A percentile compares a stretch with the other conserved stretches of the same genome.
These are phyloP conservation scores for Scomberomorus guttatus DNA, from an alignment of 2,797 vertebrate genomes.

Conservation along the genomic window DNA sequence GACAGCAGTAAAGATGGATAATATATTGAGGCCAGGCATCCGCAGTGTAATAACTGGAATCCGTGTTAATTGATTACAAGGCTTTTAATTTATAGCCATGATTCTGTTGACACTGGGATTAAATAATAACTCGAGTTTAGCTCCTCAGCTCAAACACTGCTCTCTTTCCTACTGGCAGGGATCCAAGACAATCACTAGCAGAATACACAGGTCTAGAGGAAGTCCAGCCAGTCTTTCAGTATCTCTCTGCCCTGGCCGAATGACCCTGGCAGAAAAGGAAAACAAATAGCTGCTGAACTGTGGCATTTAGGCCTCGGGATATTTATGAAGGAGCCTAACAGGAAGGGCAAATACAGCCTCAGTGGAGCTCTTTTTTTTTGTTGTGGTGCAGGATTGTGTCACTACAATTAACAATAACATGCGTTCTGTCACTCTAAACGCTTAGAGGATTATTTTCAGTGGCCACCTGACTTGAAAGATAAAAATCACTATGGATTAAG, in stretches of 20 bases:
- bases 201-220: slow-evolving; percentile 83
- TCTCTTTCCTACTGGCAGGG: slow-evolving; percentile 78
- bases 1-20: slow-evolving; percentile 72
- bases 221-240: slow-evolving; percentile 83
- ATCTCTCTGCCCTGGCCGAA: slow-evolving; percentile 80
- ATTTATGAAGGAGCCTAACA: slow-evolving; percentile 70
- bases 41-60: slow-evolving; percentile 75
- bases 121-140: slow-evolving; percentile 85
- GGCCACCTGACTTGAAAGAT: slow-evolving; percentile 71
- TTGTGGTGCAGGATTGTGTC: slow-evolving; percentile 18
- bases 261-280: slow-evolving; percentile 86
- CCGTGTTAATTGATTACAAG: slow-evolving; percentile 83
- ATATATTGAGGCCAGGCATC: slow-evolving; percentile 54
- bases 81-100: slow-evolving; percentile 85
- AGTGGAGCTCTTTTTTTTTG: slow-evolving; percentile 17
- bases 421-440: slow-evolving; percentile 57
- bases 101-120: slow-evolving; percentile 88
- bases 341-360: slow-evolving; percentile 60
- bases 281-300: slow-evolving; percentile 85
- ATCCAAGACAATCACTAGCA: slow-evolving; percentile 85
- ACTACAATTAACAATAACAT: slow-evolving; percentile 61
- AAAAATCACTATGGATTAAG: slow-evolving; percentile 74
- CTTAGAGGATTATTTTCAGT: slow-evolving; percentile 67
- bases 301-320: slow-evolving; percentile 74
- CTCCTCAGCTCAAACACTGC: slow-evolving; percentile 77